Evolutionary conservation across 1,140 invertebrate species (phyloP), one percentile per base, ranked within the genome.

Genomic region (Papilio aristodemus): DNA sequence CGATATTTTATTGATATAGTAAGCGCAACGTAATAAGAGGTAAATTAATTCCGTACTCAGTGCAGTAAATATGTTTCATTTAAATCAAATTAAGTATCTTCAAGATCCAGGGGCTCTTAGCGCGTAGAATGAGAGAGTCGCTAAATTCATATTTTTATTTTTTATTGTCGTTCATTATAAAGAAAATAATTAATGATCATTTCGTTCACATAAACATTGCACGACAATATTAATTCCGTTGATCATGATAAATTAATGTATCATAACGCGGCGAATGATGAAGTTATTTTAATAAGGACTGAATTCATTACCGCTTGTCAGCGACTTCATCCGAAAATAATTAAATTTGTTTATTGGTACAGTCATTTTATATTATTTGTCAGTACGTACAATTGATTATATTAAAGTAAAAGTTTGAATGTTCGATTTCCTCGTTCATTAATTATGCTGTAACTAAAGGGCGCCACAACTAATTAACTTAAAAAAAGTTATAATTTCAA

Each of bases 251-350:
- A 46, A 46, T 54, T 22, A 54, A 22, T 54, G 19, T 54, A 54
- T 54, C 46, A 54, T 54, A 10, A 46, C 14, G 43, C 43, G 46
- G 46, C 19, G 19, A 54, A 54, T 54, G 27, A 32, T 32, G 19
- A 54, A 54, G 17, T 54, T 54, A 54, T 54, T 54, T 54, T 54
- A 54, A 54, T 54, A 54, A 22, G 11, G 46, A 54, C 46, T 9
- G 46, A 54, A 54, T 54, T 54, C 19, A 25, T 54, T 54, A 54
- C 46, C 11, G 17, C 19, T 19, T 54, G 46, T 54, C 46, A 54
- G 46, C 13, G 46, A 54, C 46, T 22, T 54, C 19, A 54, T 54
- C 9, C 46, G 46, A 19, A 25, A 11, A 54, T 54, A 54, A 54
- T 54, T 54, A 54, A 54, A 19, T 54, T 22, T 22, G 46, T 25